Conservation (phyloP, 37 sponge, comb jelly and placozoan species). For the Aphrocallistes beatrix region DNA sequence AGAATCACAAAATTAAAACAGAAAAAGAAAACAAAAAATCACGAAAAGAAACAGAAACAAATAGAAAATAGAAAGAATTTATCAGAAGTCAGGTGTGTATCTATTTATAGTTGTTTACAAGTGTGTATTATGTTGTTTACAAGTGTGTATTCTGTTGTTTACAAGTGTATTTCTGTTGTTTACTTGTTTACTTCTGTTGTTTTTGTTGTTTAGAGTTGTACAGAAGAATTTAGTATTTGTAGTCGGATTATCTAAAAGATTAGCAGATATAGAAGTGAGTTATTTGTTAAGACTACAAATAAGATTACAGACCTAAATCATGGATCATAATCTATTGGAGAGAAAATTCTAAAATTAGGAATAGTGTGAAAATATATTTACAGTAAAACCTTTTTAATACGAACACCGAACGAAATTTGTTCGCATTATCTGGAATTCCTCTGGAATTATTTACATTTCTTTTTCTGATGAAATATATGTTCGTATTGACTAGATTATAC, state of each 20-base stretch:
- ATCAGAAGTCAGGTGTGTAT: conserved; percentile 60
- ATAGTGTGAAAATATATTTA: too few relatives aligned
- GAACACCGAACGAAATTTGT: too few relatives aligned
- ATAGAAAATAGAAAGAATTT: conserved; percentile 80
- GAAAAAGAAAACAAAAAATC: conserved; percentile 59
- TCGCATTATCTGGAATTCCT: too few relatives aligned
- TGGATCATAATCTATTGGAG: too few relatives aligned
- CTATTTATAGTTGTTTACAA: neutral
- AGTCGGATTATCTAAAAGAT: conserved; percentile 73
- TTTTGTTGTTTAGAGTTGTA: conserved; percentile 52
- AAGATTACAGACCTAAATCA: too few relatives aligned
- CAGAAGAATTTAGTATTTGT: conserved; percentile 89
- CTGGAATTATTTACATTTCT: too few relatives aligned
- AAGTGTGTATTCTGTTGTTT: neutral
- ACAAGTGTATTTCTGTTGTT: neutral
- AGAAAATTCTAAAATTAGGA: too few relatives aligned
- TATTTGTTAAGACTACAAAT: neutral
- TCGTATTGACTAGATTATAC: too few relatives aligned
- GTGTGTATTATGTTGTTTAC: neutral
- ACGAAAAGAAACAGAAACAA: conserved; percentile 69
- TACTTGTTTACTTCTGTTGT: conserved; percentile 14
- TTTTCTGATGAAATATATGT: too few relatives aligned
- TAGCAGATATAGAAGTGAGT: conserved; percentile 75
- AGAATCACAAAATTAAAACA: conserved; percentile 60
- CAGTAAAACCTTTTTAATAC: too few relatives aligned